Conservation (phyloP, 2,113 vertebrate species). For the Albula glossodonta region DNA sequence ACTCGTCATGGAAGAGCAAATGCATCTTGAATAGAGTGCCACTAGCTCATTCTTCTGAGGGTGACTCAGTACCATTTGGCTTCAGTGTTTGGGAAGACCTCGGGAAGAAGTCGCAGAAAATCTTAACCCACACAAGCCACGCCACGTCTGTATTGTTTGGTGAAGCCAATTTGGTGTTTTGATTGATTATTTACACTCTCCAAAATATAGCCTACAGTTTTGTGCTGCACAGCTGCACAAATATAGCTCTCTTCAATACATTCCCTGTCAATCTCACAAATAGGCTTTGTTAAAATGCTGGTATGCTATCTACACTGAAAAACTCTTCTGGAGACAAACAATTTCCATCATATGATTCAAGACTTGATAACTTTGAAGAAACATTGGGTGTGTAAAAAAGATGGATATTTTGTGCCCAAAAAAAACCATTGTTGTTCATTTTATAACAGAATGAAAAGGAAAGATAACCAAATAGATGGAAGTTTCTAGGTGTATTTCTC, state of each 20-base stretch:
- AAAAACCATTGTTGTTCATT: neutral
- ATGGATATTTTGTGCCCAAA: too few relatives aligned
- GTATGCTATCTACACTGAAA: neutral
- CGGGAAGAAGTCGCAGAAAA: neutral
- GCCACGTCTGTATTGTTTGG: neutral
- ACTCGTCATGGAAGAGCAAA: neutral
- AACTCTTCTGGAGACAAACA: neutral
- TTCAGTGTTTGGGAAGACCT: neutral
- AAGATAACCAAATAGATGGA: neutral
- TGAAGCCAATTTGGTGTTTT: neutral
- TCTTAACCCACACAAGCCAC: slow-evolving; percentile 1
- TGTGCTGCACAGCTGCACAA: neutral
- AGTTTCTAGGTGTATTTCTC: neutral
- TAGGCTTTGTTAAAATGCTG: neutral
- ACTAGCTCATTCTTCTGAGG: neutral
- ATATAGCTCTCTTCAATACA: neutral
- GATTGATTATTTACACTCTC: neutral
- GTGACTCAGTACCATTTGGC: slow-evolving; percentile 21
- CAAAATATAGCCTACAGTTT: neutral
- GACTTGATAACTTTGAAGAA: neutral
- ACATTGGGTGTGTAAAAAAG: neutral
- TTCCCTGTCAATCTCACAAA: neutral
- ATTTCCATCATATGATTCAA: neutral
- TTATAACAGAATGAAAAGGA: neutral
- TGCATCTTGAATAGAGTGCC: neutral